phyloP scores from a whole-genome alignment of 2,113 vertebrate genomes.

The Salvator merianae region DNA sequence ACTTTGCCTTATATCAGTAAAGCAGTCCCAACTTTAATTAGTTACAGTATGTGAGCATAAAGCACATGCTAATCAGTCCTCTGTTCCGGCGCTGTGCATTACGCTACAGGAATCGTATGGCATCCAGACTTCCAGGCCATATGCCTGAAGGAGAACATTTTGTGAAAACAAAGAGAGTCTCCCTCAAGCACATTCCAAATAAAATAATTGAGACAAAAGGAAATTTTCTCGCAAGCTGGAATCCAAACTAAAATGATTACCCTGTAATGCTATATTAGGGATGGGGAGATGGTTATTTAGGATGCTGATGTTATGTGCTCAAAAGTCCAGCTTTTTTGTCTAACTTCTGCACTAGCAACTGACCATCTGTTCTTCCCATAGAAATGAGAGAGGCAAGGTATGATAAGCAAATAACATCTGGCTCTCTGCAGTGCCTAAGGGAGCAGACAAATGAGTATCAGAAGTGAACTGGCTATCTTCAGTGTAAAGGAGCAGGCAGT shows the following conservation, averaged over 20 bases:
- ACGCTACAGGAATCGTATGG: background rate
- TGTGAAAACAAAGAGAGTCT: background rate
- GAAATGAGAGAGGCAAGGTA: conserved; percentile 1
- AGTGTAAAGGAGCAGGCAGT: background rate
- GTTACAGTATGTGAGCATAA: background rate
- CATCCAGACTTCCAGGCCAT: background rate
- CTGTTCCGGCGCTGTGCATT: background rate
- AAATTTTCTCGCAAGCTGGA: background rate
- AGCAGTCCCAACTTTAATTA: background rate
- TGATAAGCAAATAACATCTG: background rate
- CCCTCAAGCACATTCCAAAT: background rate
- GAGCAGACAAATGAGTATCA: background rate
- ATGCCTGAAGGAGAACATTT: background rate
- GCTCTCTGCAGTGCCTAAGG: background rate
- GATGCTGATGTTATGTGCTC: background rate
- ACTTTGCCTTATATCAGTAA: background rate
- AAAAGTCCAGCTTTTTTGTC: background rate
- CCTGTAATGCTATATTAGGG: background rate
- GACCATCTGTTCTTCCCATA: conserved; percentile 3
- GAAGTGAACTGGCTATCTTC: background rate
- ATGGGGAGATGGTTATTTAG: too few relatives aligned
- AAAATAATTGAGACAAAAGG: background rate
- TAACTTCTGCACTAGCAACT: background rate
- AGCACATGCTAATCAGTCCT: background rate
- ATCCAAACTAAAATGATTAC: background rate